These are phyloP conservation scores for Rhabdomys dilectus DNA, from an alignment of 2,113 vertebrate species.

Conservation along the genomic window DNA sequence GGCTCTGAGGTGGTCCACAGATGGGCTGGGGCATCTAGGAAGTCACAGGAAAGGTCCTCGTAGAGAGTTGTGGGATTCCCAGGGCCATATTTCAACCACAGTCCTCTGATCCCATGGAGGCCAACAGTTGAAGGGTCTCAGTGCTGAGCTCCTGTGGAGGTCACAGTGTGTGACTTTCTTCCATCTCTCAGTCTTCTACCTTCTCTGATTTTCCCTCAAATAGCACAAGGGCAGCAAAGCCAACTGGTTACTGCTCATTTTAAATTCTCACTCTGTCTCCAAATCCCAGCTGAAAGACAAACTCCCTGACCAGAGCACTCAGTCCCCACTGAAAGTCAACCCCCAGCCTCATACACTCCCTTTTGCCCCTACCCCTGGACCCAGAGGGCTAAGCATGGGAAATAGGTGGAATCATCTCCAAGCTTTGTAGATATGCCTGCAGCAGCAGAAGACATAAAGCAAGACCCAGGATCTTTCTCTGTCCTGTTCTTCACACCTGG, in stretches of 20 bases:
- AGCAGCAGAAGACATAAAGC: rapidly evolving
- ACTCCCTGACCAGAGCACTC: rapidly evolving
- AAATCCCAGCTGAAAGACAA: background rate
- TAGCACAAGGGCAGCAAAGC: background rate
- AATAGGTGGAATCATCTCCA: too few relatives aligned
- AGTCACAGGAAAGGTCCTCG: background rate
- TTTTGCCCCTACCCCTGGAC: background rate
- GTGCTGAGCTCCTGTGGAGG: background rate
- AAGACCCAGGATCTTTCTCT: rapidly evolving
- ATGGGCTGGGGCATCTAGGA: background rate
- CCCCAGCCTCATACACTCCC: background rate
- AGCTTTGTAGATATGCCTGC: rapidly evolving
- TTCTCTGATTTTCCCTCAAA: background rate
- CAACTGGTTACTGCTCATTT: background rate
- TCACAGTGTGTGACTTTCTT: background rate
- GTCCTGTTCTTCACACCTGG: background rate
- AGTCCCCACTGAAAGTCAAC: rapidly evolving
- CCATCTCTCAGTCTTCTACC: background rate
- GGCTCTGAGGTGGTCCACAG: background rate
- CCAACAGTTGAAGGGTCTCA: background rate
- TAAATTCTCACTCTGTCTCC: background rate
- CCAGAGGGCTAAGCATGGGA: background rate
- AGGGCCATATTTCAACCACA: background rate
- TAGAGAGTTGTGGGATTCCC: background rate
- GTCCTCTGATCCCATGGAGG: background rate